These are phyloP conservation scores for Saccopteryx leptura DNA, from an alignment of 2,113 vertebrate species.

Conservation along the genomic window DNA sequence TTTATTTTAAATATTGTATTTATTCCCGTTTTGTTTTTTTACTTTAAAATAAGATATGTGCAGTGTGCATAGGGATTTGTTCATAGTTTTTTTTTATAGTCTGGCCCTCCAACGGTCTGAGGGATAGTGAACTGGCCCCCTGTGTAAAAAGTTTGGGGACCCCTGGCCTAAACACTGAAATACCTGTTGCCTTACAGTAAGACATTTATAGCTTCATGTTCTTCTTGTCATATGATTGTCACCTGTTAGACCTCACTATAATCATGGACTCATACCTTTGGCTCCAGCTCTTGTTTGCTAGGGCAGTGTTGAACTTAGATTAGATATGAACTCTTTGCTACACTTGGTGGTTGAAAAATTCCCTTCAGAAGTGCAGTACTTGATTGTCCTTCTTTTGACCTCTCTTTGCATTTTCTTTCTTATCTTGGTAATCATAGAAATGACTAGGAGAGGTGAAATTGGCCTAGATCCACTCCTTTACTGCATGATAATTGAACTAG, in stretches of 20 bases:
- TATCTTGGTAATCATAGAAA: conserved; percentile 63
- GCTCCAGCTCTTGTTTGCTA: conserved; percentile 53
- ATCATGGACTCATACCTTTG: not conserved
- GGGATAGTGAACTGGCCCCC: too few species aligned
- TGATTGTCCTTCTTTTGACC: conserved; percentile 33
- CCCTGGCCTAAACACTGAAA: not conserved
- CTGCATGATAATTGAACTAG: not conserved
- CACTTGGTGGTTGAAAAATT: conserved; percentile 39
- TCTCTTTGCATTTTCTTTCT: conserved; percentile 41
- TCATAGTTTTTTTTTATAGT: too few species aligned
- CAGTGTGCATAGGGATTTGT: too few species aligned
- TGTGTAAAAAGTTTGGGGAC: too few species aligned
- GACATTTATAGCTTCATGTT: not conserved
- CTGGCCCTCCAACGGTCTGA: too few species aligned
- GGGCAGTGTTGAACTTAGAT: conserved; percentile 50
- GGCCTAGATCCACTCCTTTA: not conserved
- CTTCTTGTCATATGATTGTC: conserved; percentile 20
- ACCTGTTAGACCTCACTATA: not conserved
- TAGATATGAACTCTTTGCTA: conserved; percentile 57
- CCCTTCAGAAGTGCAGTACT: not conserved
- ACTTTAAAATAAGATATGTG: too few species aligned
- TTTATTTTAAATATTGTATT: too few species aligned
- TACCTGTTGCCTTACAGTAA: not conserved
- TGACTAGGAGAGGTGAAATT: not conserved
- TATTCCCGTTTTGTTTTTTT: too few species aligned